Evolutionary conservation across 1,140 invertebrate genomes (phyloP), one percentile per base, ranked within the genome.

Genomic region (Drosophila lacertosa): DNA sequence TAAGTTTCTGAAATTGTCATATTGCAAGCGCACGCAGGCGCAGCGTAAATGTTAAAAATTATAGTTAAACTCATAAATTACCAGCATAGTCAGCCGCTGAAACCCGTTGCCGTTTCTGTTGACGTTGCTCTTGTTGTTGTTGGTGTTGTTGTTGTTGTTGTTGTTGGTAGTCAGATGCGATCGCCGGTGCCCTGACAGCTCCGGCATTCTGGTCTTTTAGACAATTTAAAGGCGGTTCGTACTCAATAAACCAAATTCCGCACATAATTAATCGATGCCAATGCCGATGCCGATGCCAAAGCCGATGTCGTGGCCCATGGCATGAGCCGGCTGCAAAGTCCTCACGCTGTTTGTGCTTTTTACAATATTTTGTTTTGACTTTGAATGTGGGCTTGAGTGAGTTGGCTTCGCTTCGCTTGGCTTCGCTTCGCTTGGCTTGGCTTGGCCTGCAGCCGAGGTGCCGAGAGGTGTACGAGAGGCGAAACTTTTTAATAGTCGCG

Each of bases 31-130:
- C 82, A 88, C 82, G 82, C 82, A 88, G 83, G 83, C 82, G 82
- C 82, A 88, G 78, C 82, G 82, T 88, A 88, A 88, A 88, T 88
- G 82, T 88, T 88, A 29, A 88, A 88, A 89, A 88, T 88, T 82
- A 88, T 88, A 88, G 82, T 88, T 88, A 89, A 88, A 76, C 82
- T 89, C 82, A 88, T 88, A 88, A 88, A 88, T 86, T 74, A 86
- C 65, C 58, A 45, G 22, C 72, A 66, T 88, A 89, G 78, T 78
- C 74, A 88, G 77, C 70, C 67, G 82, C 48, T 78, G 77, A 88
- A 88, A 86, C 77, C 51, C 75, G 62, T 65, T 55, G 39, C 29
- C 13, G 20, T 40, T 40, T 24, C 18, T 18, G 22, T 44, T 26
- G 44, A 2, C 3, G 44, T 47, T 15, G 45, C 6, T 29, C 15